Base-by-base conservation (phyloP, 2,113 vertebrate species). In the Genyomyrus donnyi region DNA sequence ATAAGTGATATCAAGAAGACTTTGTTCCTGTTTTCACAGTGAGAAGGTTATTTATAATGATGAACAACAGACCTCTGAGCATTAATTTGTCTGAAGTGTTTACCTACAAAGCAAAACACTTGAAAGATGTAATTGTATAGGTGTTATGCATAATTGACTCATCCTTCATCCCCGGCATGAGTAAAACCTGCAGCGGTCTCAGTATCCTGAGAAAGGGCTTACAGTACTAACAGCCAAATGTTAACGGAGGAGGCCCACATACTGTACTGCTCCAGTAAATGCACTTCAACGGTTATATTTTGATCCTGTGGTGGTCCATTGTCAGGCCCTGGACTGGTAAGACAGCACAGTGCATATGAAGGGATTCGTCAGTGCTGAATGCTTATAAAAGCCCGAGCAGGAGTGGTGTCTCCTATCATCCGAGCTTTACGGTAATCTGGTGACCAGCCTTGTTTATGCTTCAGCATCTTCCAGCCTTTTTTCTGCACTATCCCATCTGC, bases 381-480 rank as follows among this genome's bases (percentile, higher is more conserved):
- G 3, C 83, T 48, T 45, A 42, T 85, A 48, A n/a, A n/a, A n/a
- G 49, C 50, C 50, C 17, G 17, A 53, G 45, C 85, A n/a, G 62
- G 10, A 85, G 52, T n/a, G 46, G 56, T 13, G 21, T 50, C 84
- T 46, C 80, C 1, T 80, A 27, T 31, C 70, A n/a, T 49, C 48
- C 8, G 13, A 46, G 88, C 52, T 83, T 89, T 83, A 84, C 49
- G 46, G 88, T 42, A 21, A 84, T 83, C 74, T 89, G 88, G 74
- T 56, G 49, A 45, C 74, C 77, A 56, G 74, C 50, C 42, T 39
- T 89, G 74, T 21, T 21, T 66, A n/a, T 15, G n/a, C 45, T 88
- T 5, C 66, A 11, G 62, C 31, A 35, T 62, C 53, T 52, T 89
- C 83, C 70, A 35, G 15, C 50, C 50, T 53, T 45, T 80, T 56